A percentile compares a stretch with the other conserved stretches of the same genome.
These are phyloP conservation scores for Diorhabda carinulata DNA, from an alignment of 1,140 invertebrate species.

Conservation along the genomic window DNA sequence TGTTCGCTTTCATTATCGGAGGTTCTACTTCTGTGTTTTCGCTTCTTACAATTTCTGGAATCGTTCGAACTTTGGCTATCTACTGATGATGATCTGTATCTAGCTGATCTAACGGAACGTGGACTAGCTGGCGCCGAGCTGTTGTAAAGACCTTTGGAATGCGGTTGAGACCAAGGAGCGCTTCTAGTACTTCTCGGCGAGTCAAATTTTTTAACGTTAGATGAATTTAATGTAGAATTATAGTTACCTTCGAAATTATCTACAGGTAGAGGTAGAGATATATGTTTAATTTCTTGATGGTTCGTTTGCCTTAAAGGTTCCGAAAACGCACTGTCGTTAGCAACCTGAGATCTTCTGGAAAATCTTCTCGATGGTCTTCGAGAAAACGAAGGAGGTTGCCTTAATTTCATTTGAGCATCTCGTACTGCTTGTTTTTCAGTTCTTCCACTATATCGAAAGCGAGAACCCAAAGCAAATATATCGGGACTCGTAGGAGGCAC, in stretches of 20 bases:
- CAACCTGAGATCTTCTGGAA: constrained; percentile 48
- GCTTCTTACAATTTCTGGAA: constrained; percentile 59
- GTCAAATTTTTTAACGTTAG: constrained; percentile 51
- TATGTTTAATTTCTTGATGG: constrained; percentile 55
- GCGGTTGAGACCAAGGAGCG: constrained; percentile 73
- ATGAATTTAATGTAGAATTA: constrained; percentile 24
- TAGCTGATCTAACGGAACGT: constrained; percentile 64
- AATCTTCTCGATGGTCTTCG: constrained; percentile 85
- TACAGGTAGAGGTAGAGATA: constrained; percentile 59
- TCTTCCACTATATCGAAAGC: constrained; percentile 60
- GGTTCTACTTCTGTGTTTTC: constrained; percentile 64
- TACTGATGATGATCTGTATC: constrained; percentile 60
- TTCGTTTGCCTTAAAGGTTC: constrained; percentile 40
- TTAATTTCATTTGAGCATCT: constrained; percentile 57
- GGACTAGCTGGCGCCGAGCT: constrained; percentile 61
- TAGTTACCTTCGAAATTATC: constrained; percentile 40
- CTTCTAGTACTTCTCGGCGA: constrained; percentile 78
- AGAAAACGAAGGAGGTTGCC: constrained; percentile 77
- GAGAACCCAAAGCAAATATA: constrained; percentile 68
- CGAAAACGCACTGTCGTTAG: constrained; percentile 9
- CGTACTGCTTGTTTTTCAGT: constrained; percentile 61
- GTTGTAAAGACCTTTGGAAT: constrained; percentile 67
- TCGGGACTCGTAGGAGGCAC: constrained; percentile 65
- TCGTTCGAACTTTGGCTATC: constrained; percentile 84
- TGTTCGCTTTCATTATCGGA: constrained; percentile 88